Evolutionary conservation across 2,113 vertebrate genomes (phyloP), one percentile per base, ranked within the genome.

Genomic region (Trematocara stigmaticum): DNA sequence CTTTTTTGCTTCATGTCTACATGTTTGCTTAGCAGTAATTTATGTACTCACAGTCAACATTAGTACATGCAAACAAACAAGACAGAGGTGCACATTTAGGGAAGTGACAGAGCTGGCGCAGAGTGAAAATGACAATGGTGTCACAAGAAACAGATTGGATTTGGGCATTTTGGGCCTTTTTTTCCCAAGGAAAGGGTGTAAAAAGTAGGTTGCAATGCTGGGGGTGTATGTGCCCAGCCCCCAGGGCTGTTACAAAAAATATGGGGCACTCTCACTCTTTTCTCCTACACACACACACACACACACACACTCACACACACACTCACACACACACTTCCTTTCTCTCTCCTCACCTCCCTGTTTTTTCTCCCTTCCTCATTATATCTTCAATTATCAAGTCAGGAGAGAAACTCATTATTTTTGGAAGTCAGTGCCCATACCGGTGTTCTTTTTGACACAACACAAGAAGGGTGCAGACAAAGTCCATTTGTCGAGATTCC

Each of bases 191-290:
- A 76, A 76, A 87, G 88, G 90, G 88, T 87, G 47, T 69, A 86
- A 90, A 94, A 96, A 93, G 92, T 95, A 96, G 94, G 95, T 93
- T 95, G 90, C 91, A 93, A 90, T 88, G 90, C 94, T 94, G 85
- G 89, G 92, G 93, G 95, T 94, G 91, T 86, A 80, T 82, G 78
- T 89, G 86, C 83, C 87, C 86, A 84, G 79, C 90, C 94, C 95
- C 89, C 78, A 59, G 85, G 95, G 95, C 95, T 66, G 88, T 91
- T 88, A 91, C 89, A 88, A 92, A 95, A 90, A 91, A 96, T 94
- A 94, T 95, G 94, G 94, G 92, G 76, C 94, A 88, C 82, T 90
- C 82, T 79, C 78, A 83, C 59, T 59, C 78, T 79, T 51, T 66
- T 49, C 61, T 57, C 34, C 71, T 23, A 69, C 64, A 69, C 38